Base-by-base conservation (phyloP, 1,140 invertebrate species). In the Atta texana region DNA sequence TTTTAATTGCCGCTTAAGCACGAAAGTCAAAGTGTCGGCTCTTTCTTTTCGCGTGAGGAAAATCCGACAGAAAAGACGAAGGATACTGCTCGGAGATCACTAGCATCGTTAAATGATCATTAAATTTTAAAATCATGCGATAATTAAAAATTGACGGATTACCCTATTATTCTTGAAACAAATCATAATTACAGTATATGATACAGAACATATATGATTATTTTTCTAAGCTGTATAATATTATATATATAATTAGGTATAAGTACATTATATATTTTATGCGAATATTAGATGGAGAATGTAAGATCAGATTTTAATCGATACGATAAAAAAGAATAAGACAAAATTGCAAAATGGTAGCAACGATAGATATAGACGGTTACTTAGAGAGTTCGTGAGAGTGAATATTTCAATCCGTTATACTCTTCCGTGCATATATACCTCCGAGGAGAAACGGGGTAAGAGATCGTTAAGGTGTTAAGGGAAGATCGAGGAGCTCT, bases 381-480 rank as follows among this genome's bases (percentile, higher is more conserved):
- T 44, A 59, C 39, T 82, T 18, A 51, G n/a, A 39, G 49, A 10
- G 28, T 8, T 71, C 24, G 55, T 28, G n/a, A 84, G 69, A 24
- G 24, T 84, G 80, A 77, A 88, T 77, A 86, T 75, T 88, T 72
- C 18, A 75, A 53, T 87, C 57, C 16, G 80, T 84, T 84, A 74
- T 74, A 61, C 18, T 72, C 68, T 72, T 84, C 16, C 78, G 34
- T 68, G 24, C 34, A 51, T 69, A 28, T 51, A 69, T 57, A 81
- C 63, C 66, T 87, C 81, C 39, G 39, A 24, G 88, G 77, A 82
- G 49, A 88, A 86, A 59, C 72, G 66, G 69, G 88, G 89, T 75
- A 89, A 88, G 66, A 69, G 89, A 91, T 91, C 90, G 87, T 92
- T 92, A 92, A 91, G 34, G 64, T 57, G 80, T 82, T 82, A 84